Conservation (phyloP, 2,113 vertebrate genomes). For the Rhinolophus sinicus region DNA sequence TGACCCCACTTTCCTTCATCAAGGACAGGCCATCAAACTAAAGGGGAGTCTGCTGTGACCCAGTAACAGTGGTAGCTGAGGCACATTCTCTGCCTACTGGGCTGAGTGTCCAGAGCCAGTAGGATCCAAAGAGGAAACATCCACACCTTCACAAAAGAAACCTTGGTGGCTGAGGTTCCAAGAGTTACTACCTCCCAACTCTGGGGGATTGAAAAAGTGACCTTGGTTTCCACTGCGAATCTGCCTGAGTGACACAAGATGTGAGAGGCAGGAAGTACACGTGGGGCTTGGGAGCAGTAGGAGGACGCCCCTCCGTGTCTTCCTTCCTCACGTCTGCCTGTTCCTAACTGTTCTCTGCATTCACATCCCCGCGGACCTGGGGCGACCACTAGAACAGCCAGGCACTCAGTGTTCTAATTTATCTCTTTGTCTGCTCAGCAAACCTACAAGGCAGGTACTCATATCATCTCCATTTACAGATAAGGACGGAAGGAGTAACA, state of each 20-base stretch:
- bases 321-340: no score
- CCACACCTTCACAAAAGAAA: background rate
- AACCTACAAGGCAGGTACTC: background rate
- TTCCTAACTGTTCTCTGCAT: background rate
- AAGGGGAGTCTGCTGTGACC: background rate
- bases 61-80: background rate
- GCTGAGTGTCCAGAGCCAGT: background rate
- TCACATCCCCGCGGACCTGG: accelerated
- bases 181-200: background rate
- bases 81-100: background rate
- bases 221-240: background rate
- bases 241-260: background rate
- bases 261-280: background rate
- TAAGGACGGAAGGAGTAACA: background rate
- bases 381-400: background rate
- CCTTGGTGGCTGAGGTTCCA: background rate
- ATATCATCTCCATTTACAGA: constrained; percentile 5
- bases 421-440: background rate
- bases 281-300: accelerated
- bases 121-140: background rate
- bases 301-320: accelerated
- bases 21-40: background rate
- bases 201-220: background rate
- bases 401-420: background rate
- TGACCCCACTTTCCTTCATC: background rate